These are phyloP conservation scores for Gryllus longicercus DNA, from an alignment of 2,888 invertebrate species.

Conservation along the genomic window DNA sequence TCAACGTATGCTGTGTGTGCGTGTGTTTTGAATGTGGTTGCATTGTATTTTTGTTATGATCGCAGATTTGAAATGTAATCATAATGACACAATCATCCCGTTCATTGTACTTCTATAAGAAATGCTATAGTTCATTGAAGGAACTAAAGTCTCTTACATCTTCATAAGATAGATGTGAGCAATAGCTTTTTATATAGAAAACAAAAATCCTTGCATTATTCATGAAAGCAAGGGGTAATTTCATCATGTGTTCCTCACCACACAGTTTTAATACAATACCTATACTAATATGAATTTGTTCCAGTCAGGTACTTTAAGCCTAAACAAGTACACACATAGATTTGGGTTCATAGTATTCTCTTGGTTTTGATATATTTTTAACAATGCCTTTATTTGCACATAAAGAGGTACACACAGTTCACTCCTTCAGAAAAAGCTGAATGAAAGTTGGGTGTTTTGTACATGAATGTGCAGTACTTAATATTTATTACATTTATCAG, in stretches of 20 bases:
- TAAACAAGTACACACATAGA: background rate
- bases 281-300: no score
- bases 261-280: background rate
- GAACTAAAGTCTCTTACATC: background rate
- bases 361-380: conserved; percentile 19
- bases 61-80: background rate
- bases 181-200: background rate
- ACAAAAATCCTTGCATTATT: background rate
- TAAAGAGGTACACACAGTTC: background rate
- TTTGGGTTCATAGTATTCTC: background rate
- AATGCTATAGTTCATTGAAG: background rate
- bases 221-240: background rate
- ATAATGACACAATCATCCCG: background rate
- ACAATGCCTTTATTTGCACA: conserved; percentile 20
- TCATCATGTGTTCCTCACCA: background rate
- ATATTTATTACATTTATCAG: conserved; percentile 26
- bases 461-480: conserved; percentile 25
- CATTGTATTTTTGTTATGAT: conserved; percentile 9
- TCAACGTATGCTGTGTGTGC: conserved; percentile 18
- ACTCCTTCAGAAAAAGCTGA: conserved; percentile 19
- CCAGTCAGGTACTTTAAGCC: no score
- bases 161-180: background rate
- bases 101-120: background rate
- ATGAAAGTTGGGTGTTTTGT: conserved; percentile 26
- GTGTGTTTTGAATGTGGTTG: background rate